Conservation (phyloP, 2,113 vertebrate species). For the Meleagris gallopavo region DNA sequence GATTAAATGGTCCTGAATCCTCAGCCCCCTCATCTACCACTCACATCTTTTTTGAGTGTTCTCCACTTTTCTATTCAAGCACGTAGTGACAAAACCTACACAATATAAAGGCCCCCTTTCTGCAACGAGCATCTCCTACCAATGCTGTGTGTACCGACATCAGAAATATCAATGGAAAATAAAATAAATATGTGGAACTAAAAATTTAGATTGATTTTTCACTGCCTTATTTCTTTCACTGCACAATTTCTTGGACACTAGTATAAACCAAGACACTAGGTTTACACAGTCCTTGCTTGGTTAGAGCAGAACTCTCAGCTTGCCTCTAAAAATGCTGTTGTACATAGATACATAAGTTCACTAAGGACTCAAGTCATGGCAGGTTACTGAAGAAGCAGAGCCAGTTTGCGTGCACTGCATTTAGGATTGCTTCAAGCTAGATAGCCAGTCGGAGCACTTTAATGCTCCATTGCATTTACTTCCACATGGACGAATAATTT, state of each 20-base stretch:
- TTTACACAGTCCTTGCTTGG: neutral
- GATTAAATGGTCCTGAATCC: neutral
- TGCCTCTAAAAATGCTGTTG: neutral
- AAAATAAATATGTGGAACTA: accelerated
- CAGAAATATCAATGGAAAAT: neutral
- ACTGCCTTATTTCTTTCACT: neutral
- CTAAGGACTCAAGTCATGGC: neutral
- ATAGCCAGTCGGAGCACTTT: neutral
- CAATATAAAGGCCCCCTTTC: neutral
- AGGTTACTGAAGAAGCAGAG: neutral
- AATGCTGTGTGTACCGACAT: neutral
- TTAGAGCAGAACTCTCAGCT: neutral
- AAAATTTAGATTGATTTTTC: neutral
- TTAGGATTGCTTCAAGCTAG: neutral
- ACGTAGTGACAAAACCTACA: neutral
- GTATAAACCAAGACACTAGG: neutral
- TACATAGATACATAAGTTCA: neutral
- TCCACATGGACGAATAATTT: neutral
- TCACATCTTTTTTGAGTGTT: neutral
- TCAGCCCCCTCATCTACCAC: accelerated
- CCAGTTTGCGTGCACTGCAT: neutral
- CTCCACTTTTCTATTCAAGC: neutral
- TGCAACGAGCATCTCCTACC: accelerated
- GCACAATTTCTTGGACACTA: neutral
- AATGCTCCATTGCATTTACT: neutral